Base-by-base conservation (phyloP, 2,888 invertebrate species). In the Amaurobius ferox region DNA sequence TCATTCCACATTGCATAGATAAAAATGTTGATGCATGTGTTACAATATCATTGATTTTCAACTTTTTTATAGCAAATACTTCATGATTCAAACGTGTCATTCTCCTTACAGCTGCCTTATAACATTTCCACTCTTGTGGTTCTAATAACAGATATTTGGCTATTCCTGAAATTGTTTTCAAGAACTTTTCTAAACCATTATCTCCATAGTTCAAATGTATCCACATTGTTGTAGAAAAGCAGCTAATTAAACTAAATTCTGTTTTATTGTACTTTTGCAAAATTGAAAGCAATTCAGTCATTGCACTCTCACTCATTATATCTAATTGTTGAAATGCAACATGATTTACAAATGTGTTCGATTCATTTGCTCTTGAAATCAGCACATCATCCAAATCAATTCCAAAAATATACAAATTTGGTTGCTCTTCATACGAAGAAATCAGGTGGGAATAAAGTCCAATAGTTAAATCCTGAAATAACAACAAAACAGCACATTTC, bases 161-260 rank as follows among this genome's bases (percentile, higher is more conserved):
- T 29, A 93, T 90, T 7, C 90, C 89, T 83, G 94, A 93, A 6
- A 95, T 90, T 72, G 93, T 93, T 26, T 91, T 90, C 1, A 97
- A 91, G 91, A 96, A 95, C 2, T 91, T 89, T 77, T 92, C 89
- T 44, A 97, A 91, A 0, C 95, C 96, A 5, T 92, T 91, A 92
- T 97, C 97, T 6, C 96, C 95, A 91, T 95, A 93, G 91, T 97
- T 96, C 29, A 97, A 91, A 91, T 97, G 97, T 90, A 97, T 95
- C 97, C 97, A 97, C 96, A 97, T 96, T 23, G 96, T 95, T 35
- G 96, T 93, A 9, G 96, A 96, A 90, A 96, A 96, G 90, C 95
- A 95, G 91, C 95, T 95, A 70, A 94, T 93, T 16, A 89, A 48
- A 67, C 88, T 86, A 79, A 88, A 88, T 73, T 77, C 44, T 7